Evolutionary conservation across 2,888 invertebrate genomes (phyloP), one percentile per base, ranked within the genome.

Genomic region (Aleiodes leptofemur): DNA sequence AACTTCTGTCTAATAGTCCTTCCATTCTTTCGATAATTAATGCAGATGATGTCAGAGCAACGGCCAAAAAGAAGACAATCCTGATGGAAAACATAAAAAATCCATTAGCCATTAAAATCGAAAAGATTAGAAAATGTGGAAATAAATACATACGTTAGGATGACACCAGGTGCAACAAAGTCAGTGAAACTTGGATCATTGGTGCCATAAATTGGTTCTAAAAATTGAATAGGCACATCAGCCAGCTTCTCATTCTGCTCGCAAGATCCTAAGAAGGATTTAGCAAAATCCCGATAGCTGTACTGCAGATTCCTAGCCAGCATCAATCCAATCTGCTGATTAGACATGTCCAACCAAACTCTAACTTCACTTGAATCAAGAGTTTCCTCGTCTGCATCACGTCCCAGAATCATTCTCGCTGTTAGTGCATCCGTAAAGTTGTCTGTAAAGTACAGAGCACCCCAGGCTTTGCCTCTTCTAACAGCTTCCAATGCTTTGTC

Each of bases 131-230:
- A 23, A 9, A 4, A 1, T 4, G n/a, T 11, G 48, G 3, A 13
- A 29, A 9, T 3, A 61, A 43, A 59, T 71, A 92, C 94, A 94
- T 90, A 97, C 96, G 96, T 97, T 81, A 98, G 91, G 84, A 98
- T 97, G 78, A 98, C 97, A 81, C 98, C 98, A 57, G 98, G 98
- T 13, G 98, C 98, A 77, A 98, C 98, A 90, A 98, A 98, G 90
- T 98, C 97, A 0, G 97, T 97, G 87, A 98, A 98, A 13, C 96
- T 97, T 3, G 98, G 97, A 87, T 96, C 94, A 88, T 93, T 95
- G 75, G 94, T 94, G 71, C 97, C 97, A 88, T 97, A 97, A 86
- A 97, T 95, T 56, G 97, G 97, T 78, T 96, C 93, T 86, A 95
- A 94, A 90, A 97, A 96, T 90, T 96, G 95, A 83, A 96, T 96